These are phyloP conservation scores for Apeltes quadracus DNA, from an alignment of 2,113 vertebrate genomes.

Conservation along the genomic window DNA sequence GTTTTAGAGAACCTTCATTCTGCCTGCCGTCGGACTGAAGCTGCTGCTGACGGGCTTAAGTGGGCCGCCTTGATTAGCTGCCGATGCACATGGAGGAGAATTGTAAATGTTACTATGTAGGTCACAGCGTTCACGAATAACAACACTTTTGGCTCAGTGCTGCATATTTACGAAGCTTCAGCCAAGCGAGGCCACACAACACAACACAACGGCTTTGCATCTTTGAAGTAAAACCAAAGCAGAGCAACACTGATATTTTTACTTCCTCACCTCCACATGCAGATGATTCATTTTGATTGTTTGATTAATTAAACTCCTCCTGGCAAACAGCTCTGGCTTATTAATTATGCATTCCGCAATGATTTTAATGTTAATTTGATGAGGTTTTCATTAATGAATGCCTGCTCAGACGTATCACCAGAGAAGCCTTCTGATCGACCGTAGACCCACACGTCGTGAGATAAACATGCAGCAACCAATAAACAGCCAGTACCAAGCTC, in stretches of 20 bases:
- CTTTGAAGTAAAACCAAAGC: constrained; percentile 49
- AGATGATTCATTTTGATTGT: constrained; percentile 68
- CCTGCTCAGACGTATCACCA: constrained; percentile 19
- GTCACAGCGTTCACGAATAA: constrained; percentile 67
- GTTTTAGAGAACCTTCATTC: not conserved
- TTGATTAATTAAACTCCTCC: constrained; percentile 77
- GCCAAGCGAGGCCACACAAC: not conserved
- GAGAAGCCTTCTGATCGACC: not conserved
- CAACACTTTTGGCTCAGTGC: constrained; percentile 49
- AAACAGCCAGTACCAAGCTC: not conserved
- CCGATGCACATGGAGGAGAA: constrained; percentile 66
- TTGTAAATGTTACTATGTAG: constrained; percentile 72
- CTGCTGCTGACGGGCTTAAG: constrained; percentile 78
- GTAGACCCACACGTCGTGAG: not conserved
- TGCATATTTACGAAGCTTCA: constrained; percentile 37
- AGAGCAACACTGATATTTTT: constrained; percentile 22
- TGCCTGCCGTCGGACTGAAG: constrained; percentile 12
- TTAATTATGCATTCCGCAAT: constrained; percentile 79
- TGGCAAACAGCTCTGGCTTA: constrained; percentile 71
- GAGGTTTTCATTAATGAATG: constrained; percentile 53
- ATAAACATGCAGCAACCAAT: constrained; percentile 10
- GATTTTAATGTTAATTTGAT: constrained; percentile 68
- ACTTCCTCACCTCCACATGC: constrained; percentile 46
- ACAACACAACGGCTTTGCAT: constrained; percentile 6
- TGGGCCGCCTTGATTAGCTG: constrained; percentile 76